phyloP scores from a whole-genome alignment of 2,888 invertebrate genomes.

The Argyresthia goedartella region DNA sequence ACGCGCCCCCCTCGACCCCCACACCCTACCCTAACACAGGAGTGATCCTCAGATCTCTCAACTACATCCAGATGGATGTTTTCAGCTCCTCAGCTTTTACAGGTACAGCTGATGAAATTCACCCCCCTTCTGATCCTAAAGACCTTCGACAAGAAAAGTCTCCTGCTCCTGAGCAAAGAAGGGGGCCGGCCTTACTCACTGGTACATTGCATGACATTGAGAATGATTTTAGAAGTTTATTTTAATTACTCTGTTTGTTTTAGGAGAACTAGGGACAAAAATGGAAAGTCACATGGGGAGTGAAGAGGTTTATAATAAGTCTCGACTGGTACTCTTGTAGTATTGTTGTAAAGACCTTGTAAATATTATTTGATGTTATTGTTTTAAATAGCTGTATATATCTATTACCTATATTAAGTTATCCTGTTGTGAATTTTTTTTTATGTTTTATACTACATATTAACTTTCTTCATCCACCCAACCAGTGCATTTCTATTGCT shows the following conservation, averaged over 20 bases:
- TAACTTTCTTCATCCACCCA: too few relatives aligned
- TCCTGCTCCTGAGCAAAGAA: slow-evolving; percentile 14
- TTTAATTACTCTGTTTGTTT: slow-evolving; percentile 25
- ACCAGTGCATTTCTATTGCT: too few relatives aligned
- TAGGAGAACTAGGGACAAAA: neutral
- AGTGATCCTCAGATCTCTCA: slow-evolving; percentile 53
- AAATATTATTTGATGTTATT: slow-evolving; percentile 1
- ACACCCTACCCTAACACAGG: slow-evolving; percentile 60
- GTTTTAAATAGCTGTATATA: slow-evolving; percentile 1
- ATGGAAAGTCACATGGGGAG: neutral
- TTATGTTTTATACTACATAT: neutral
- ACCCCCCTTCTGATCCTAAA: neutral
- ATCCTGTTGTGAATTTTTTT: neutral
- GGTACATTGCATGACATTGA: slow-evolving; percentile 50
- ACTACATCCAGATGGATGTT: slow-evolving; percentile 64
- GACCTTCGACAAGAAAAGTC: neutral
- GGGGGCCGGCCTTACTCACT: slow-evolving; percentile 43
- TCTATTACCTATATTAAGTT: neutral
- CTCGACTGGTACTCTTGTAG: slow-evolving; percentile 1
- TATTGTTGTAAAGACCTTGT: neutral
- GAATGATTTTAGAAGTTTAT: slow-evolving; percentile 56
- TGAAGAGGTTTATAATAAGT: neutral
- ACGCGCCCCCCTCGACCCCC: slow-evolving; percentile 14
- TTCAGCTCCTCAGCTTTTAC: slow-evolving; percentile 36
- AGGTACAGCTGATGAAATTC: neutral